A percentile compares a stretch with the other conserved stretches of the same genome.
These are phyloP conservation scores for Notothenia rossii DNA, from an alignment of 2,113 vertebrate genomes.

Conservation along the genomic window DNA sequence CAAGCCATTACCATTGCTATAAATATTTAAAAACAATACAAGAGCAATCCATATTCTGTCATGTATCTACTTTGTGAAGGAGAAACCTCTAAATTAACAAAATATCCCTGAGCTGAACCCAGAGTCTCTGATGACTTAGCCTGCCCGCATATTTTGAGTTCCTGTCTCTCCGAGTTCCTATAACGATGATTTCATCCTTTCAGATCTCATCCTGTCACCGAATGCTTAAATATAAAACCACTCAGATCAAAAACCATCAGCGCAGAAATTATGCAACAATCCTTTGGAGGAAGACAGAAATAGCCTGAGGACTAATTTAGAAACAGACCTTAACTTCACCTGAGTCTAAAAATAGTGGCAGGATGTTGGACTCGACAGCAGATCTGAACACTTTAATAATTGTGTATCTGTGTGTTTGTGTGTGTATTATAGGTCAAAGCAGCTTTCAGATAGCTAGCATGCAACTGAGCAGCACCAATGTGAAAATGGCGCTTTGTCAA, in stretches of 20 bases:
- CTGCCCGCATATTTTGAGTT: conserved; percentile 46
- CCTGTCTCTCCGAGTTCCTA: conserved; percentile 46
- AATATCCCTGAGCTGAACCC: conserved; percentile 43
- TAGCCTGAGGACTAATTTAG: conserved; percentile 63
- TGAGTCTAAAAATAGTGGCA: conserved; percentile 65
- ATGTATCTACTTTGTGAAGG: conserved; percentile 23
- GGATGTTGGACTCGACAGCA: conserved; percentile 36
- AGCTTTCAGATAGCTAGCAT: conserved; percentile 20
- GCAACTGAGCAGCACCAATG: conserved; percentile 45
- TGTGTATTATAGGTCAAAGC: conserved; percentile 26
- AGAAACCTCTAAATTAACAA: conserved; percentile 25
- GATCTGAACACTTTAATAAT: conserved; percentile 41
- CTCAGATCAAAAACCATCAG: conserved; percentile 52
- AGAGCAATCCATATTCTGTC: conserved; percentile 23
- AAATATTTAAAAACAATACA: conserved; percentile 42
- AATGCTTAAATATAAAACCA: conserved; percentile 69
- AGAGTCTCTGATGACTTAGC: conserved; percentile 35
- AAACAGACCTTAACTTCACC: conserved; percentile 61
- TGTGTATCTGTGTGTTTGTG: conserved; percentile 14
- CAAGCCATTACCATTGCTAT: neutral
- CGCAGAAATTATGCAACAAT: conserved; percentile 55
- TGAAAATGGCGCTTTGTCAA: conserved; percentile 53
- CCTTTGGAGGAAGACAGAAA: conserved; percentile 49
- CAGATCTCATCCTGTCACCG: conserved; percentile 58
- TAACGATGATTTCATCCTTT: conserved; percentile 35